Conservation (phyloP, 2,888 invertebrate genomes). For the Ptilodon capucinus region DNA sequence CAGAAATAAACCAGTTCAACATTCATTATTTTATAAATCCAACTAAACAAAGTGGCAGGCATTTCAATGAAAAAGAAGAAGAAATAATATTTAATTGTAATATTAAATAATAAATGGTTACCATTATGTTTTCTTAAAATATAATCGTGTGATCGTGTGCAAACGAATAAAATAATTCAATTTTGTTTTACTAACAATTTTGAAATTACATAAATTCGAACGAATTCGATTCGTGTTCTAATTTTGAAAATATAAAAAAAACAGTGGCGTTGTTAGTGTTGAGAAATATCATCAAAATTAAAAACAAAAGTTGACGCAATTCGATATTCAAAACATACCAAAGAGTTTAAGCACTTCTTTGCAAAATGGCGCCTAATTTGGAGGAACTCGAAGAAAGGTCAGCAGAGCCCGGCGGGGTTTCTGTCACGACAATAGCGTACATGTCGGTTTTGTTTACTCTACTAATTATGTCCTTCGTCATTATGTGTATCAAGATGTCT, state of each 20-base stretch:
- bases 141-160: slow-evolving; percentile 22
- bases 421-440: slow-evolving; percentile 24
- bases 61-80: slow-evolving; percentile 2
- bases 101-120: slow-evolving; percentile 3
- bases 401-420: slow-evolving; percentile 1
- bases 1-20: not conserved
- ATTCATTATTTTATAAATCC: not conserved
- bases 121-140: slow-evolving; percentile 21
- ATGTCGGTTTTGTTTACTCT: slow-evolving; percentile 41
- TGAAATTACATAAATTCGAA: slow-evolving; percentile 11
- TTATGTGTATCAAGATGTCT: slow-evolving; percentile 56
- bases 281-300: not conserved
- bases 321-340: not conserved
- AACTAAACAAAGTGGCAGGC: not conserved
- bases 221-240: too few species aligned
- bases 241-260: too few species aligned
- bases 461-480: slow-evolving; percentile 50
- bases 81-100: slow-evolving; percentile 3
- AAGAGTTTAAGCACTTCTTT: not conserved
- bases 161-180: slow-evolving; percentile 13
- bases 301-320: slow-evolving; percentile 2
- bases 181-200: slow-evolving; percentile 25
- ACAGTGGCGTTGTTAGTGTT: too few species aligned
- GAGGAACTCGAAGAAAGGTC: slow-evolving; percentile 4
- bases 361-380: slow-evolving; percentile 19